Evolutionary conservation across 2,888 invertebrate genomes (phyloP), one percentile per base, ranked within the genome.

Genomic region (Rhabditoides inermis): DNA sequence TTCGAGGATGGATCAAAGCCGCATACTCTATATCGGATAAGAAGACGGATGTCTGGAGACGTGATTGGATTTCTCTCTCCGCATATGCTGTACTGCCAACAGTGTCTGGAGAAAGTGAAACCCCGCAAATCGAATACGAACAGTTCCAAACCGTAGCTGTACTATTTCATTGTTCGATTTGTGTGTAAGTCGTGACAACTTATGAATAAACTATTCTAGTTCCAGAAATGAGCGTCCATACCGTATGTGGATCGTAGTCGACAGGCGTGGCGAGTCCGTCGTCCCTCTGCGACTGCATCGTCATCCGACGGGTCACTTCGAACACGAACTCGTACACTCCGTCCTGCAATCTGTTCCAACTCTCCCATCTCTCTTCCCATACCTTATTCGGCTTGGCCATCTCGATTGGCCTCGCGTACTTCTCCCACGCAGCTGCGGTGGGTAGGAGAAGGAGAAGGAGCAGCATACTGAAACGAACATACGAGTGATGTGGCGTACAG

Each of bases 291-390:
- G 53, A 58, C 2, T 56, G 50, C 70, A 70, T 70, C 20, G 68
- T 61, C 37, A 70, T 49, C 40, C 58, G 60, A 28, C 63, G 63
- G 2, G 47, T 30, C 2, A 70, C 36, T 6, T 56, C 49, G 45
- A 70, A 55, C 32, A 65, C 61, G 44, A 67, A 63, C 27, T 63
- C 67, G 53, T 70, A 69, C 20, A 61, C 51, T 6, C 61, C 61
- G 36, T 65, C 59, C 63, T 66, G 51, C 40, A 55, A 61, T 32
- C 32, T 32, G 15, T 32, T 32, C 15, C 32, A 12, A 32, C 32
- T 32, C n/a, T 32, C 32, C 10, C 15, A 12, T 32, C 10, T 15
- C 32, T 12, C 15, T 32, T 15, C 10, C 10, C 40, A 1, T 2
- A 39, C 40, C 20, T 10, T 18, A 39, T 39, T 39, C 40, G 40